Conservation (phyloP, 2,888 invertebrate genomes). For the Lamproptera curius region DNA sequence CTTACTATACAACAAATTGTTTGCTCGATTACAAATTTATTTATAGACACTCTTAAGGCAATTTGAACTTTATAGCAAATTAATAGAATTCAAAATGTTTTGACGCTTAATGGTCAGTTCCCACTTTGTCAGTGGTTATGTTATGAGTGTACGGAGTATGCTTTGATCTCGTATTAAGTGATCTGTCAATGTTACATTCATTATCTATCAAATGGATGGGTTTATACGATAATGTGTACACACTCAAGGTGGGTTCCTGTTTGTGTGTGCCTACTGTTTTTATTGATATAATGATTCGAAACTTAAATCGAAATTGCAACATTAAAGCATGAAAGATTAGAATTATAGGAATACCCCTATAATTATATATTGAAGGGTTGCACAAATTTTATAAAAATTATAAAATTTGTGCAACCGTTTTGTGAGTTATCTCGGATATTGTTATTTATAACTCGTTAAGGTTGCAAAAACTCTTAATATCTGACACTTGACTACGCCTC, state of each 20-base stretch:
- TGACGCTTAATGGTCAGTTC: background rate
- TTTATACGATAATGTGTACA: constrained; percentile 17
- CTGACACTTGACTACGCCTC: too few species aligned
- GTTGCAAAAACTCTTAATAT: too few species aligned
- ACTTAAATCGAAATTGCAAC: too few species aligned
- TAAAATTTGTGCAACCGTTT: too few species aligned
- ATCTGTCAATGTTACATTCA: constrained; percentile 22
- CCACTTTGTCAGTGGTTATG: constrained; percentile 1
- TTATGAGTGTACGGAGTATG: constrained; percentile 14
- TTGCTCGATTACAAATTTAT: constrained; percentile 12
- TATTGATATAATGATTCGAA: background rate
- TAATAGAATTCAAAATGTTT: background rate
- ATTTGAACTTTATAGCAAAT: background rate
- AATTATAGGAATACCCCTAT: too few species aligned
- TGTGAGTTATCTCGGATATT: too few species aligned
- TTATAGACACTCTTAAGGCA: background rate
- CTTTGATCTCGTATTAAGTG: constrained; percentile 23
- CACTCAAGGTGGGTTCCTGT: constrained; percentile 2
- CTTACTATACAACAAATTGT: constrained; percentile 18
- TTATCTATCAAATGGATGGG: constrained; percentile 15
- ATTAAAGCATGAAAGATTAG: too few species aligned
- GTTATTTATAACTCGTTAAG: too few species aligned
- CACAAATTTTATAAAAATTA: too few species aligned
- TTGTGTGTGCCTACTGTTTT: constrained; percentile 6
- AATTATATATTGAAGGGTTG: too few species aligned